phyloP scores from a whole-genome alignment of 2,797 vertebrate genomes.

The Fundulus diaphanus region DNA sequence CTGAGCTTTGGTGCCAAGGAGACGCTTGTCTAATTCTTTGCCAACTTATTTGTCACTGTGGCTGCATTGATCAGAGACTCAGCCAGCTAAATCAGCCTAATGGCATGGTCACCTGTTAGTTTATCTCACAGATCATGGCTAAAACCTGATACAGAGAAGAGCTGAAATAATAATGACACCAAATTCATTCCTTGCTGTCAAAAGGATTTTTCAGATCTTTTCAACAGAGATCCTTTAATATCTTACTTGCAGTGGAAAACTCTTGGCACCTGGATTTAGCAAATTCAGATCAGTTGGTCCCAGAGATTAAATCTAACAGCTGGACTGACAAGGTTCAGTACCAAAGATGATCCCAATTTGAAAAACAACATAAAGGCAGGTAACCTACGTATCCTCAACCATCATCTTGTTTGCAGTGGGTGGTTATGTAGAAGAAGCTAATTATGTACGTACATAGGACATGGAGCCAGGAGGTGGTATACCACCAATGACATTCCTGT shows the following conservation, averaged over 20 bases:
- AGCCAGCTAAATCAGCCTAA: constrained; percentile 59
- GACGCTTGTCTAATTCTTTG: constrained; percentile 56
- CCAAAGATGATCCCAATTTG: too few species aligned
- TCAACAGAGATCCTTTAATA: not conserved
- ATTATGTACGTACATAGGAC: too few species aligned
- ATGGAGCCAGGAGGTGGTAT: too few species aligned
- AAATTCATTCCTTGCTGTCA: constrained; percentile 49
- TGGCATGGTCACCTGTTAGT: constrained; percentile 53
- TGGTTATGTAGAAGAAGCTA: too few species aligned
- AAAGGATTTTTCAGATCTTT: not conserved
- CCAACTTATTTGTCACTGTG: constrained; percentile 68
- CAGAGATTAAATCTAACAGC: not conserved
- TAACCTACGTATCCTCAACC: too few species aligned
- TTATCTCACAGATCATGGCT: constrained; percentile 49
- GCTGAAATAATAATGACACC: constrained; percentile 40
- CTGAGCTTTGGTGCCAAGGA: constrained; percentile 51
- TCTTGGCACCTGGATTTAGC: not conserved
- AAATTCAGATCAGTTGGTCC: not conserved
- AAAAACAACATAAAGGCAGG: too few species aligned
- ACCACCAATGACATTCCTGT: too few species aligned
- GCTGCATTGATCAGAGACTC: constrained; percentile 56
- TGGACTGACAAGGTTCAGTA: too few species aligned
- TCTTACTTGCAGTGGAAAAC: not conserved
- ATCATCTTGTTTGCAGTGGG: too few species aligned
- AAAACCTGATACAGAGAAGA: constrained; percentile 43